These are phyloP conservation scores for Amphiura filiformis DNA, from an alignment of 35 echinoderm and acorn worm species.

Conservation along the genomic window DNA sequence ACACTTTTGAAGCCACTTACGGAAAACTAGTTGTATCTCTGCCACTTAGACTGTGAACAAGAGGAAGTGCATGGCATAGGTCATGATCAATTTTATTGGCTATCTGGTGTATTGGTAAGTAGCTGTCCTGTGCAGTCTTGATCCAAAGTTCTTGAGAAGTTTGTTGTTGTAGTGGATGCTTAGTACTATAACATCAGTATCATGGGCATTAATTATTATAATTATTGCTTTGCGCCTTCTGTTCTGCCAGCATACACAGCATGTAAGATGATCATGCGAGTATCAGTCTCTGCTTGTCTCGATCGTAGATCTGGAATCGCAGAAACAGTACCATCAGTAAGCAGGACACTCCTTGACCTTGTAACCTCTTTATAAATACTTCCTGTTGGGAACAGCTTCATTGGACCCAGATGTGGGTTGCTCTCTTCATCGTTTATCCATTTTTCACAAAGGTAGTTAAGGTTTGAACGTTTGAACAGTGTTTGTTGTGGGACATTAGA, in stretches of 20 bases:
- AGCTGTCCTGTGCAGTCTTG: background rate
- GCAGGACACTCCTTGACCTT: background rate
- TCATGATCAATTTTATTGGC: background rate
- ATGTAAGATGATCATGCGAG: background rate
- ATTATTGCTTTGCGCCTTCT: background rate
- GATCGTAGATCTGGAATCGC: background rate
- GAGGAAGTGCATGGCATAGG: background rate
- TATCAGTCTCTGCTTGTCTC: background rate
- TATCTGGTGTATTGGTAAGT: background rate
- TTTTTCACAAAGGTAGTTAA: background rate
- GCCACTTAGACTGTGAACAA: conserved; percentile 32
- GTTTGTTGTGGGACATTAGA: too few species aligned
- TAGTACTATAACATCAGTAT: background rate
- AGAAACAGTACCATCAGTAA: background rate
- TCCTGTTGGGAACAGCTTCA: background rate
- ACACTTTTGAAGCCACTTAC: background rate
- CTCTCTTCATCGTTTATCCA: background rate
- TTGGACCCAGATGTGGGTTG: background rate
- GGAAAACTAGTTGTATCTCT: conserved; percentile 29
- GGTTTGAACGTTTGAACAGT: too few species aligned
- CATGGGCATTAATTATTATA: background rate
- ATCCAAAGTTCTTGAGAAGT: background rate
- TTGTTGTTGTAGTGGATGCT: background rate
- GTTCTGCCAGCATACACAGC: background rate
- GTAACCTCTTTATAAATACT: background rate